Evolutionary conservation across 2,888 invertebrate genomes (phyloP).

Genomic region (Acleris emargana): DNA sequence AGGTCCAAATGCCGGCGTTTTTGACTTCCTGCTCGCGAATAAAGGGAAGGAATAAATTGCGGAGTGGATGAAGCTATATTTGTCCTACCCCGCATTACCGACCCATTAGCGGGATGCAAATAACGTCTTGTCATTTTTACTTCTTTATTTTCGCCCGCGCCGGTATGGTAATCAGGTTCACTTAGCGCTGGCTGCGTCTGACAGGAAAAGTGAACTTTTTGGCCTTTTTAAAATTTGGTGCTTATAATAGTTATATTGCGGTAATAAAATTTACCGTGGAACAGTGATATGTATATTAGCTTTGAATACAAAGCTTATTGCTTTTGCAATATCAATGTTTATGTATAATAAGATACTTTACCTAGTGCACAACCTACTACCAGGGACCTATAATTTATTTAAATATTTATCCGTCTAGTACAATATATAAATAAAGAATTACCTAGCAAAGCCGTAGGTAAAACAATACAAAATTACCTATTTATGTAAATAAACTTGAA

Average conservation of each 20-base stretch:
- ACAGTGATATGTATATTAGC: no score
- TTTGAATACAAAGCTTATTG: no score
- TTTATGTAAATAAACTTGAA: not conserved
- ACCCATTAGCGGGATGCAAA: slow-evolving; percentile 83
- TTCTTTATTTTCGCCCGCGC: slow-evolving; percentile 75
- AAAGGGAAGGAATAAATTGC: slow-evolving; percentile 81
- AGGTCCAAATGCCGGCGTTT: slow-evolving; percentile 77
- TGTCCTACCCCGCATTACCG: slow-evolving; percentile 82
- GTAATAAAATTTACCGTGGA: no score
- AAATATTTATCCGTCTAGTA: no score
- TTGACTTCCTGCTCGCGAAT: slow-evolving; percentile 72
- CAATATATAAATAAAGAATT: no score
- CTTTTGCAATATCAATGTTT: no score
- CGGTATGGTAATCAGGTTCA: slow-evolving; percentile 55
- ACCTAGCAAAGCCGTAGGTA: no score
- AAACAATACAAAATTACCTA: no score
- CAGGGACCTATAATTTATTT: no score
- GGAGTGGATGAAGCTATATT: slow-evolving; percentile 83
- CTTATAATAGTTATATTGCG: no score
- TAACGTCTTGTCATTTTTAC: slow-evolving; percentile 83
- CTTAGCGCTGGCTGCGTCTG: slow-evolving; percentile 38
- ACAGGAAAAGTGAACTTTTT: not conserved
- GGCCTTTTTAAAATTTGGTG: not conserved
- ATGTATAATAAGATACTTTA: no score
- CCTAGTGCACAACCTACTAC: no score